Evolutionary conservation across 2,113 vertebrate genomes (phyloP).

Genomic region (Lates calcarifer): DNA sequence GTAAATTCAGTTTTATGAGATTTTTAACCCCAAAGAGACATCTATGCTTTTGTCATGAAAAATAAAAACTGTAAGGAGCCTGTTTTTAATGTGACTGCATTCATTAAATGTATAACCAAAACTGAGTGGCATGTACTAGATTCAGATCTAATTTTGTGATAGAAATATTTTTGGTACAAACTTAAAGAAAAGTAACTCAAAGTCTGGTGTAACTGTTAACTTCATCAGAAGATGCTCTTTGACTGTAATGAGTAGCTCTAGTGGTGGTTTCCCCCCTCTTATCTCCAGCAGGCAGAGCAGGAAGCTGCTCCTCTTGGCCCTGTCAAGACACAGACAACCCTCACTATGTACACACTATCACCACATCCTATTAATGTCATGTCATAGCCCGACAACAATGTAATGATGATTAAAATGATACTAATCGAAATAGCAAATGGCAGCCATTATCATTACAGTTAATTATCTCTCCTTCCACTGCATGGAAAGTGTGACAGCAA

Average conservation of each 20-base stretch:
- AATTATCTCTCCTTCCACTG: slow-evolving; percentile 67
- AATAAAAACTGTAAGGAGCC: not conserved
- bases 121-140: not conserved
- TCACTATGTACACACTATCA: slow-evolving; percentile 35
- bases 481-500: slow-evolving; percentile 47
- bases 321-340: not conserved
- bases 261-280: too few relatives aligned
- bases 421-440: slow-evolving; percentile 71
- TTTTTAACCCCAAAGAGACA: too few relatives aligned
- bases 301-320: slow-evolving; percentile 37
- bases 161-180: not conserved
- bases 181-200: not conserved
- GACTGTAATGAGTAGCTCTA: not conserved
- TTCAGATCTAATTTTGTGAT: not conserved
- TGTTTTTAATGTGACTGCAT: not conserved
- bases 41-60: not conserved
- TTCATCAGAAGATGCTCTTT: not conserved
- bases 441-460: slow-evolving; percentile 74
- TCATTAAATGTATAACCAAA: not conserved
- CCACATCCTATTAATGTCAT: slow-evolving; percentile 67
- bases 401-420: slow-evolving; percentile 77
- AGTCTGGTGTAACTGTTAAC: not conserved
- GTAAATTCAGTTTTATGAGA: not conserved
- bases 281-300: slow-evolving; percentile 11
- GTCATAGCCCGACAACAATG: slow-evolving; percentile 75